Evolutionary conservation across 2,113 vertebrate genomes (phyloP).

Genomic region (Solea senegalensis): DNA sequence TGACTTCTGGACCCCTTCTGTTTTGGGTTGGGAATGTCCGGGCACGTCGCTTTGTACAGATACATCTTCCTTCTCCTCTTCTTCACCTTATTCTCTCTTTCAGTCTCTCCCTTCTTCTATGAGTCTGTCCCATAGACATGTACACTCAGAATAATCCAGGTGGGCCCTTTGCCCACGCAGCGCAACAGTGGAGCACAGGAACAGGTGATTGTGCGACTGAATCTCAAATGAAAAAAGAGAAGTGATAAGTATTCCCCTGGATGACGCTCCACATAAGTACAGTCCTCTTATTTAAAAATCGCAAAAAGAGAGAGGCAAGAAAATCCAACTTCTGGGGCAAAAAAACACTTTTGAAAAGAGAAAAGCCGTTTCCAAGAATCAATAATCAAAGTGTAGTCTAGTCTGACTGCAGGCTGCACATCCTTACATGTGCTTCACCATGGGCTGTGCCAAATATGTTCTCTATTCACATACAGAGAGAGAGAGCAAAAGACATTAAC

Average conservation of each 20-base stretch:
- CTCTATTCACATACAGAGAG: conserved; percentile 34
- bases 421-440: conserved; percentile 56
- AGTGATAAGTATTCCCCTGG: conserved; percentile 2
- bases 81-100: conserved; percentile 59
- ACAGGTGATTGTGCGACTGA: conserved; percentile 30
- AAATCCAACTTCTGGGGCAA: conserved; percentile 37
- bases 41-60: conserved; percentile 86
- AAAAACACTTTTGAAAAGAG: not conserved
- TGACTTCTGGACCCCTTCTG: conserved; percentile 73
- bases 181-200: conserved; percentile 38
- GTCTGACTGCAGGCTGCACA: conserved; percentile 14
- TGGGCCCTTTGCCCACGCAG: conserved; percentile 63
- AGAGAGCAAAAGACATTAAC: conserved; percentile 26
- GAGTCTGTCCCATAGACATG: conserved; percentile 60
- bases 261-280: conserved; percentile 20
- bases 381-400: conserved; percentile 19
- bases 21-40: conserved; percentile 85
- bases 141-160: conserved; percentile 67
- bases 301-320: conserved; percentile 3
- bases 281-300: conserved; percentile 2
- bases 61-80: conserved; percentile 80
- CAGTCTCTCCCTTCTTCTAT: conserved; percentile 54
- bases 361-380: conserved; percentile 19
- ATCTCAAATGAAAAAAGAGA: conserved; percentile 15
- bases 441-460: conserved; percentile 58